phyloP scores from a whole-genome alignment of 2,888 invertebrate genomes.

The Tachina fera region DNA sequence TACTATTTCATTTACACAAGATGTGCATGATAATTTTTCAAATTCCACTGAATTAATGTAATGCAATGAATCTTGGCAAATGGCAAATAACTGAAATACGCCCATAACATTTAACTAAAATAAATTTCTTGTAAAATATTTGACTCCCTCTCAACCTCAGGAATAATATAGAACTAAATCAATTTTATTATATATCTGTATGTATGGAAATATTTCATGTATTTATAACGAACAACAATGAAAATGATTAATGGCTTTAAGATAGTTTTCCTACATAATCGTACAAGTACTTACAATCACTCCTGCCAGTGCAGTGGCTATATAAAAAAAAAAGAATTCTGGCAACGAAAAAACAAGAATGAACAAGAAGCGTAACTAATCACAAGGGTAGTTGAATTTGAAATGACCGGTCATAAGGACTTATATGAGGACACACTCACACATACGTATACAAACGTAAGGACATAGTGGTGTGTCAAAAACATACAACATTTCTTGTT shows the following conservation, averaged over 20 bases:
- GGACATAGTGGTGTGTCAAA: slow-evolving; percentile 54
- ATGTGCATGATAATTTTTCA: neutral
- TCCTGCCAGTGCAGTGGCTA: slow-evolving; percentile 53
- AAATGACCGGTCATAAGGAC: slow-evolving; percentile 63
- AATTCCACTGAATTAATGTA: slow-evolving; percentile 1
- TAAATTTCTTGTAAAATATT: slow-evolving; percentile 60
- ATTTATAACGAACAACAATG: slow-evolving; percentile 69
- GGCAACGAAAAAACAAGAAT: slow-evolving; percentile 15
- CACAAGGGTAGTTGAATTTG: slow-evolving; percentile 67
- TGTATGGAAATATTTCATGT: slow-evolving; percentile 69
- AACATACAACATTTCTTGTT: slow-evolving; percentile 52
- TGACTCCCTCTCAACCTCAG: slow-evolving; percentile 9
- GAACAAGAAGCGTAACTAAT: slow-evolving; percentile 66
- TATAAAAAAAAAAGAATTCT: slow-evolving; percentile 32
- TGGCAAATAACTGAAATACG: slow-evolving; percentile 58
- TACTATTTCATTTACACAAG: neutral
- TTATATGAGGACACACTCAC: neutral
- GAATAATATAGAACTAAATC: slow-evolving; percentile 48
- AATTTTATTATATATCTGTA: slow-evolving; percentile 48
- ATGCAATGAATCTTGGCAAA: slow-evolving; percentile 51
- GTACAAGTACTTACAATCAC: slow-evolving; percentile 48
- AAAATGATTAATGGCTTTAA: slow-evolving; percentile 78
- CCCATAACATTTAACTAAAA: slow-evolving; percentile 64
- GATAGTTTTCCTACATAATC: slow-evolving; percentile 69
- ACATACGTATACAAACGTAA: neutral